These are phyloP conservation scores for Theretra japonica DNA, from an alignment of 2,888 invertebrate species.

Conservation along the genomic window DNA sequence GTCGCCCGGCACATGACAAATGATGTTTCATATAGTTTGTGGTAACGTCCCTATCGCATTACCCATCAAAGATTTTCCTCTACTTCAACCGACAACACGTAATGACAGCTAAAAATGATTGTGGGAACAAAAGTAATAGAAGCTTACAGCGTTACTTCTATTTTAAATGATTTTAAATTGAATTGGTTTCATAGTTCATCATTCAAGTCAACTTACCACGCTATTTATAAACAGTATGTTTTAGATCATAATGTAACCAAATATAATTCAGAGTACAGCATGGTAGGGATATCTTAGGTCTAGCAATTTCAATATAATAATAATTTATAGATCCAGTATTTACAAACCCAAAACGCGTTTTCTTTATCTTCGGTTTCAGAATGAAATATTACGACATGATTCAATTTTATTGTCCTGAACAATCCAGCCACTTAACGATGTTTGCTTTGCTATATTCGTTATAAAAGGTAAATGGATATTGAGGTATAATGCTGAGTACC, in stretches of 20 bases:
- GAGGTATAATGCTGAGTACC: neutral
- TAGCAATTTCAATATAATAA: neutral
- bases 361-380: neutral
- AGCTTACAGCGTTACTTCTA: no score
- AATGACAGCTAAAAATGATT: conserved; percentile 1
- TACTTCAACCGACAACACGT: neutral
- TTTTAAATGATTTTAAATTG: no score
- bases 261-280: no score
- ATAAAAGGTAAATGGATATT: neutral
- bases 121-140: neutral
- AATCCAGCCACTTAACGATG: neutral
- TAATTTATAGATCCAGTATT: neutral
- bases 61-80: neutral
- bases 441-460: neutral
- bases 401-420: conserved; percentile 1
- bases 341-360: no score
- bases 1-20: conserved; percentile 23
- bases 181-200: no score
- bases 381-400: neutral
- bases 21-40: neutral
- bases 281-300: no score
- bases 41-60: conserved; percentile 13
- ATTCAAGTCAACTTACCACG: no score
- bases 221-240: no score
- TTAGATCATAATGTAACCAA: no score